These are phyloP conservation scores for Geopemphigus sp. DNA, from an alignment of 1,140 invertebrate species.

Conservation along the genomic window DNA sequence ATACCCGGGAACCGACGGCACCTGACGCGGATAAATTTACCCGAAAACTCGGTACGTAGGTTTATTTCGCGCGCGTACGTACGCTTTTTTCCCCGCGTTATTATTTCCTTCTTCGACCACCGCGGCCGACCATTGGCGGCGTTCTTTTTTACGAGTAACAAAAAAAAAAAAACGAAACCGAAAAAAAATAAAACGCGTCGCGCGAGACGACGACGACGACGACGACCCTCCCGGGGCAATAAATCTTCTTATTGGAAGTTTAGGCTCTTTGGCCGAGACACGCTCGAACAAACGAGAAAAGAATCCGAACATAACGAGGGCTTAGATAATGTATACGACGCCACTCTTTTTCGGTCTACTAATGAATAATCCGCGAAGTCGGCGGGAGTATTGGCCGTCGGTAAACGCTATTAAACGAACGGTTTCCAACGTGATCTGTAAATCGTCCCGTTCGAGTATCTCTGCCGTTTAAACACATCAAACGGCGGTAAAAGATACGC, in stretches of 20 bases:
- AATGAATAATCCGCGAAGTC: constrained; percentile 46
- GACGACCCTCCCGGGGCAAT: constrained; percentile 12
- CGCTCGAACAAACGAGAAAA: not conserved
- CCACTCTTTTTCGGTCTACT: constrained; percentile 1
- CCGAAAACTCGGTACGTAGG: constrained; percentile 18
- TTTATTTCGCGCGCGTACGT: not conserved
- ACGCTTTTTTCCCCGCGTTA: no score
- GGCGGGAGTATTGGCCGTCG: no score
- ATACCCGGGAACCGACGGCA: constrained; percentile 37
- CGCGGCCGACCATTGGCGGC: constrained; percentile 11
- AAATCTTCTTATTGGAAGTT: constrained; percentile 42
- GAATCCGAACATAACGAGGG: constrained; percentile 39
- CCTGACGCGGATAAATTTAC: constrained; percentile 48
- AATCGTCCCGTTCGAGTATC: no score
- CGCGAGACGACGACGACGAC: no score
- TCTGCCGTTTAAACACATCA: no score
- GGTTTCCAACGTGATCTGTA: no score
- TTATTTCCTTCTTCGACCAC: not conserved
- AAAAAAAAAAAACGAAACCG: not conserved
- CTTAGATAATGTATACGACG: not conserved
- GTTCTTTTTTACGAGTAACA: constrained; percentile 5
- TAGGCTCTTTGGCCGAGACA: not conserved
- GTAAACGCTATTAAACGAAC: no score
- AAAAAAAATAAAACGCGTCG: constrained; percentile 28
- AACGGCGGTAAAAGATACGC: no score